phyloP scores from a whole-genome alignment of 1,140 invertebrate species.

The Leptinotarsa lineolata region DNA sequence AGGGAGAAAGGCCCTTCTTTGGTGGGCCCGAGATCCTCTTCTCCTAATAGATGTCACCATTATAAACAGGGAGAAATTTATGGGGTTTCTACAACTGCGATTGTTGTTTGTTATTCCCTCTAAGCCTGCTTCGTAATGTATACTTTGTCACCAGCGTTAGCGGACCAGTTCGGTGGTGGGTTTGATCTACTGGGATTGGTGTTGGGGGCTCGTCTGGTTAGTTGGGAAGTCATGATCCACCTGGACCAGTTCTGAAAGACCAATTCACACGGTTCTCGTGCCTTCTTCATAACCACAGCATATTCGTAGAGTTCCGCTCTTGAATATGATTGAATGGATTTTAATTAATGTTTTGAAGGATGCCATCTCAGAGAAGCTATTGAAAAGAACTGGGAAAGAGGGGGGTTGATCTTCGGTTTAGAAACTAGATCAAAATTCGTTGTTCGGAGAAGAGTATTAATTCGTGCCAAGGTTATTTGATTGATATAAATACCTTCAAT shows the following conservation, averaged over 20 bases:
- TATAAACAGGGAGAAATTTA: not conserved
- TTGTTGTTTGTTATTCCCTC: not conserved
- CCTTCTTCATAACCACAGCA: constrained; percentile 5
- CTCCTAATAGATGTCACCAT: constrained; percentile 8
- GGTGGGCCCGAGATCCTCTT: constrained; percentile 4
- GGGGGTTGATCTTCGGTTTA: too few species aligned
- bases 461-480: too few species aligned
- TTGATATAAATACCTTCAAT: too few species aligned
- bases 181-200: not conserved
- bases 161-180: not conserved
- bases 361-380: not conserved
- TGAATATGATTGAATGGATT: not conserved
- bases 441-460: too few species aligned
- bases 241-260: not conserved
- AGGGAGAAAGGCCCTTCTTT: constrained; percentile 4
- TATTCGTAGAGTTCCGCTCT: not conserved
- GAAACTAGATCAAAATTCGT: too few species aligned
- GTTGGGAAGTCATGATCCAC: not conserved
- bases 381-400: too few species aligned
- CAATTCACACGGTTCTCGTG: constrained; percentile 7
- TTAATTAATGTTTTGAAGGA: not conserved
- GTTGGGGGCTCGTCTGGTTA: not conserved
- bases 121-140: not conserved
- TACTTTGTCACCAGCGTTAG: not conserved
- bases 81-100: constrained; percentile 7